Evolutionary conservation across 2,888 invertebrate genomes (phyloP), one percentile per base, ranked within the genome.

Genomic region (Crocallis elinguaria): DNA sequence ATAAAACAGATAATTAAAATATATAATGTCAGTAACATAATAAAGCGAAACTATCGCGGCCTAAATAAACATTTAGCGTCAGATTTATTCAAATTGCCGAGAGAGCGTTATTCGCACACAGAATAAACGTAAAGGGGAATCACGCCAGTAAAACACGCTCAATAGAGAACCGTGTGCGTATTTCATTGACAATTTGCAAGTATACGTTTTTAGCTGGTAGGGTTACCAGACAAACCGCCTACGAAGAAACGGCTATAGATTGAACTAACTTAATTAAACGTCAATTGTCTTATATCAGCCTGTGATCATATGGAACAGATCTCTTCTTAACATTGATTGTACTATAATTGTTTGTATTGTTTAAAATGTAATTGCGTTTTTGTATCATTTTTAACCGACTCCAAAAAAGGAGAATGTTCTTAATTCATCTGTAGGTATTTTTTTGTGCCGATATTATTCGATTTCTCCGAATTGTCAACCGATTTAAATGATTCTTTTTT

Each of bases 121-220:
- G 36, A 48, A 43, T 36, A 25, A 44, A 36, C 48, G 43, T 38
- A 54, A 54, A 50, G 48, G 37, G 17, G 46, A 51, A 48, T 50
- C 37, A 27, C 36, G 49, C 17, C 44, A 50, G 30, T 55, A 51
- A 53, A 54, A 39, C 48, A 49, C 37, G 19, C 16, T 39, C 38
- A 42, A 46, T 55, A 41, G 36, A 57, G 41, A 49, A 49, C 37
- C 41, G 41, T 49, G 49, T 59, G 46, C 53, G 59, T 57, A 54
- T 62, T 57, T 57, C 53, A 60, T 60, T 60, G 60, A 51, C 57
- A 43, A 58, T 63, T 58, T 58, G 56, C 60, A 51, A 54, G 53
- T 57, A 27, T 36, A 39, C 27, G 38, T 37, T 50, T 51, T 32
- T 2, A 39, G 11, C 14, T 13, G 19, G 33, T 12, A 33, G 38